Percentiles rank a stretch among this genome's conserved stretches.
Evolutionary conservation across 2,888 invertebrate genomes (phyloP).

Genomic region (Capitulum mitella): DNA sequence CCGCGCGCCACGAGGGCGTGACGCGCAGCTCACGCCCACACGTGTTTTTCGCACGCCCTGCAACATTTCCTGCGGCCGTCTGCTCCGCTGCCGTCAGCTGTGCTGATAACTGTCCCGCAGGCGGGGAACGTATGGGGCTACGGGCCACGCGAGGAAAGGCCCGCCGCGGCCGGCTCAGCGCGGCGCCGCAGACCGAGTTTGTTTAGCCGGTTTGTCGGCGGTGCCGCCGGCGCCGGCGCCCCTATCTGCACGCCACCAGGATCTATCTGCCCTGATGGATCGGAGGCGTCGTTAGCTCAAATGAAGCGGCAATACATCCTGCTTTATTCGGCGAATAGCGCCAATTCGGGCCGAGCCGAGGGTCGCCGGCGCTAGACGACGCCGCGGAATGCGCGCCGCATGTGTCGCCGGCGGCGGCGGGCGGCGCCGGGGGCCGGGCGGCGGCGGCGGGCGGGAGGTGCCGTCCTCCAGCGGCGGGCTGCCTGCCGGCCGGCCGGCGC

Average conservation of each 20-base stretch:
- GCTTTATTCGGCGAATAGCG: not conserved
- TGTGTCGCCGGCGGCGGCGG: not conserved
- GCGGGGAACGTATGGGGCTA: not conserved
- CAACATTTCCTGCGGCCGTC: too few relatives aligned
- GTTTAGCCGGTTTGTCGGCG: not conserved
- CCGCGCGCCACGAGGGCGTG: too few relatives aligned
- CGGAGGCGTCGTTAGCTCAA: not conserved
- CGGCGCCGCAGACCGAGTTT: not conserved
- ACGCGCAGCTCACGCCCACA: too few relatives aligned
- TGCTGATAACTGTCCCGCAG: too few relatives aligned
- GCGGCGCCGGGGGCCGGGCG: too few relatives aligned
- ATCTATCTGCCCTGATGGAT: not conserved
- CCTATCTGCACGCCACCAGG: not conserved
- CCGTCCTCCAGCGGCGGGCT: too few relatives aligned
- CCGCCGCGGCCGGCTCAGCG: not conserved
- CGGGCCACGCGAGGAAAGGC: not conserved
- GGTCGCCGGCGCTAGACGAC: not conserved
- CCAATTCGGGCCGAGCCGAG: not conserved
- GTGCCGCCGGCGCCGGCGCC: not conserved
- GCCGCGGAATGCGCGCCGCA: not conserved
- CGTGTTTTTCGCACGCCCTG: too few relatives aligned
- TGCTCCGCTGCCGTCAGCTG: too few relatives aligned
- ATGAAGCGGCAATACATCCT: constrained; percentile 11
- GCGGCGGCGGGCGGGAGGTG: too few relatives aligned
- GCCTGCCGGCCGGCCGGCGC: too few relatives aligned